These are phyloP conservation scores for Trachelipus rathkii DNA, from an alignment of 1,140 invertebrate species.

Conservation along the genomic window DNA sequence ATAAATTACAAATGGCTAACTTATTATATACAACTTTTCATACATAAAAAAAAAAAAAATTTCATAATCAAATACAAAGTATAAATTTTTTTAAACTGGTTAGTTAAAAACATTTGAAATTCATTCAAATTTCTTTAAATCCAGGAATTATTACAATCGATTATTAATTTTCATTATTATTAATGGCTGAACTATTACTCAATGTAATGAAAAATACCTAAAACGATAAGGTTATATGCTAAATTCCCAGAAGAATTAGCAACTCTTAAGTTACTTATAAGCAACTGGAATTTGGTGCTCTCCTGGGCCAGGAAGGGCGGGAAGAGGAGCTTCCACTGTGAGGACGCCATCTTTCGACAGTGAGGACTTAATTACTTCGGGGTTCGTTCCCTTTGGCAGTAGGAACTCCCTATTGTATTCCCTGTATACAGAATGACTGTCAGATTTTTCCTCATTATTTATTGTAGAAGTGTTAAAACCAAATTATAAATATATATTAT, in stretches of 20 bases:
- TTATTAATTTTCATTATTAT: too few relatives aligned
- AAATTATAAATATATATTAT: slow-evolving; percentile 24
- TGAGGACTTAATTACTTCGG: slow-evolving; percentile 68
- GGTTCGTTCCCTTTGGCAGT: slow-evolving; percentile 86
- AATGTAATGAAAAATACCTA: too few relatives aligned
- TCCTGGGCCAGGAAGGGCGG: slow-evolving; percentile 61
- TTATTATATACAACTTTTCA: too few relatives aligned
- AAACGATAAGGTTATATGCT: too few relatives aligned
- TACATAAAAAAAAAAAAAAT: too few relatives aligned
- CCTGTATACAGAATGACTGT: slow-evolving; percentile 88
- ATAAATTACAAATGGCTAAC: too few relatives aligned
- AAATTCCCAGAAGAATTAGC: background rate
- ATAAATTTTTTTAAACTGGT: too few relatives aligned
- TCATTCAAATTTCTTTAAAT: too few relatives aligned
- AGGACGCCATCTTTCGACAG: slow-evolving; percentile 76
- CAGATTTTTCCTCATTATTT: slow-evolving; percentile 93
- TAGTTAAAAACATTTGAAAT: too few relatives aligned
- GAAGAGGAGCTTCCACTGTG: slow-evolving; percentile 87
- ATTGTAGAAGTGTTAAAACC: slow-evolving; percentile 81
- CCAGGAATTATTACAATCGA: too few relatives aligned
- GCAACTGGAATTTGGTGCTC: slow-evolving; percentile 75
- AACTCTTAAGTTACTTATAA: slow-evolving; percentile 49
- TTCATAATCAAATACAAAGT: too few relatives aligned
- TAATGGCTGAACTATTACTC: too few relatives aligned
- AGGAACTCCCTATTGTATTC: slow-evolving; percentile 95